phyloP scores from a whole-genome alignment of 2,797 vertebrate genomes.

The Paramormyrops hopkinsi region DNA sequence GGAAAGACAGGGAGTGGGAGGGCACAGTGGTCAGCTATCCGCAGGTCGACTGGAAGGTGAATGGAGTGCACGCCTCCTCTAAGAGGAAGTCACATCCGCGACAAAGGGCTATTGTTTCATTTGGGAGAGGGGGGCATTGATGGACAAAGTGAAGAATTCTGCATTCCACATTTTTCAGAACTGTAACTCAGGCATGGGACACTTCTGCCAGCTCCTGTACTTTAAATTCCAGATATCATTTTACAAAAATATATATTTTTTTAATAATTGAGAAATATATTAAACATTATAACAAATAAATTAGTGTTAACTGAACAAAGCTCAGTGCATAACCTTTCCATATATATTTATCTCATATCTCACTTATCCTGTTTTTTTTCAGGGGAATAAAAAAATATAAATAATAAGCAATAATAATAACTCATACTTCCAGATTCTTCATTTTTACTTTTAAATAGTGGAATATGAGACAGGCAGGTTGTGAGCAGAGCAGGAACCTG shows the following conservation, averaged over 20 bases:
- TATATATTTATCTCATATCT: background rate
- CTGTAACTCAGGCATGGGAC: background rate
- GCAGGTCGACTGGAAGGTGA: background rate
- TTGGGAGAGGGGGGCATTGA: background rate
- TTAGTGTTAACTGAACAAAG: background rate
- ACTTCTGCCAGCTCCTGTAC: slow-evolving; percentile 4
- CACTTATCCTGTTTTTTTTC: background rate
- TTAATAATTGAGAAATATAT: background rate
- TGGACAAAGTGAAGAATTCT: background rate
- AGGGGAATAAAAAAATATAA: background rate
- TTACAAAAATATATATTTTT: background rate
- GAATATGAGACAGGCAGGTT: background rate
- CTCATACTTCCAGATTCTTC: background rate
- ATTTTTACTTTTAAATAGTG: slow-evolving; percentile 18
- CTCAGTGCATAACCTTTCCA: background rate
- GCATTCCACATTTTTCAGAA: background rate
- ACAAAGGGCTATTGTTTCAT: background rate
- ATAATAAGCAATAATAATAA: background rate
- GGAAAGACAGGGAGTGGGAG: background rate
- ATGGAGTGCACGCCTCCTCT: background rate
- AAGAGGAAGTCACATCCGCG: background rate
- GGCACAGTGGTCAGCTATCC: background rate
- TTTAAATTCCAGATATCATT: background rate
- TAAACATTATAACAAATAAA: background rate
- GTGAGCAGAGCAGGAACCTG: background rate